Percentiles rank a stretch among this genome's conserved stretches.
phyloP scores from a whole-genome alignment of 2,797 vertebrate genomes.

The Strix occidentalis region DNA sequence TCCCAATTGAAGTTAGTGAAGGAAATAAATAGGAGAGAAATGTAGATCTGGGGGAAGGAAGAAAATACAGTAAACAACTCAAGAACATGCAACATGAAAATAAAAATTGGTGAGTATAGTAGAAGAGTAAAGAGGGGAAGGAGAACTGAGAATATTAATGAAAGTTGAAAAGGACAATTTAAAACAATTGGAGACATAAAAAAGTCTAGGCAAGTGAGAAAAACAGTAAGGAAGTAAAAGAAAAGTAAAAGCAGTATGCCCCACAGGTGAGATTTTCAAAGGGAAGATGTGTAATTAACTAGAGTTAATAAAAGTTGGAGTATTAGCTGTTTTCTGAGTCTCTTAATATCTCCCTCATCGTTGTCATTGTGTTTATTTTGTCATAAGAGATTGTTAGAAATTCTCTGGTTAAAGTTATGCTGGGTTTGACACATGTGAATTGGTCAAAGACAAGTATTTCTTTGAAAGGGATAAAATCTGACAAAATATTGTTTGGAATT shows the following conservation, averaged over 20 bases:
- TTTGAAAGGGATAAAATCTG: not conserved
- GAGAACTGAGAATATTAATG: not conserved
- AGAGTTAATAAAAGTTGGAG: not conserved
- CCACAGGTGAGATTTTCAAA: conserved; percentile 43
- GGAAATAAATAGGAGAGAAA: not conserved
- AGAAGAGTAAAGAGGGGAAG: not conserved
- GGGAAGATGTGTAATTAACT: not conserved
- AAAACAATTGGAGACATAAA: not conserved
- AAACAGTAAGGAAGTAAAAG: not conserved
- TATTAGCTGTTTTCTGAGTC: not conserved
- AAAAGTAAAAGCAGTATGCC: not conserved
- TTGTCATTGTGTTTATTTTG: not conserved
- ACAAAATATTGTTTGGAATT: not conserved
- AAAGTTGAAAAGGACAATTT: not conserved
- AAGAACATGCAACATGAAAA: not conserved
- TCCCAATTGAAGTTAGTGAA: not conserved
- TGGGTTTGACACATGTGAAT: not conserved
- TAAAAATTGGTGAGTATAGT: not conserved
- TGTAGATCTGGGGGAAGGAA: not conserved
- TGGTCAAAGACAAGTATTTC: not conserved
- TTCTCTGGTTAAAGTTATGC: not conserved
- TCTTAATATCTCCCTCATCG: not conserved
- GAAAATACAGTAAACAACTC: not conserved
- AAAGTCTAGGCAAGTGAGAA: conserved; percentile 1
- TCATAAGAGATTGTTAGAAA: not conserved